Evolutionary conservation across 2,888 invertebrate genomes (phyloP), one percentile per base, ranked within the genome.

Genomic region (Eilema griseolum): DNA sequence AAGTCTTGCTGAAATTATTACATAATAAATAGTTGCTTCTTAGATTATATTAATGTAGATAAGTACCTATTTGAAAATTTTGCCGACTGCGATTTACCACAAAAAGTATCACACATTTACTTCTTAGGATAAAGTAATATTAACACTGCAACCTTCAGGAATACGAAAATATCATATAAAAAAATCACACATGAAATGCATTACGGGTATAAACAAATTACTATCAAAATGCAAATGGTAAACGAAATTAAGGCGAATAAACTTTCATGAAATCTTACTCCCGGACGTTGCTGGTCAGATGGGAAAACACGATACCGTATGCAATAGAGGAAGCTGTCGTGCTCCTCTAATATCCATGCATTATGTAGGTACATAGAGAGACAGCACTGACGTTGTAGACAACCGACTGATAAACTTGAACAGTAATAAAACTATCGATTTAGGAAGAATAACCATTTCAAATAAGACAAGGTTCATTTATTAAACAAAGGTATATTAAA

Each of bases 201-300:
- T 75, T 16, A 37, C 11, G 33, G 12, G 33, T 12, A 72, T 68
- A 77, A 70, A 62, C 31, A 78, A 74, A 78, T 78, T 64, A 67
- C 59, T 69, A 79, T 83, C 76, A 80, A 81, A 83, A 85, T 83
- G 81, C 67, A 77, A 85, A 83, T 81, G 16, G 26, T 64, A 67
- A 41, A 63, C 66, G 66, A 73, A 76, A 78, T 85, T 79, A 80
- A 72, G 77, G 72, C 64, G 77, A 76, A 81, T 84, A 77, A 75
- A 72, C 75, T 81, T 84, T 81, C 75, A 84, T 81, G 78, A 76
- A 78, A 74, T 80, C 73, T 61, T 72, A 67, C 67, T 65, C 71
- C 67, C 62, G 24, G 70, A 61, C 70, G 69, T 24, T 70, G 67
- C 26, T 70, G 77, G 71, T 77, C 72, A 71, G 84, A 83, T 84